Conservation (phyloP, 2,888 invertebrate genomes). For the Blastobasis adustella region DNA sequence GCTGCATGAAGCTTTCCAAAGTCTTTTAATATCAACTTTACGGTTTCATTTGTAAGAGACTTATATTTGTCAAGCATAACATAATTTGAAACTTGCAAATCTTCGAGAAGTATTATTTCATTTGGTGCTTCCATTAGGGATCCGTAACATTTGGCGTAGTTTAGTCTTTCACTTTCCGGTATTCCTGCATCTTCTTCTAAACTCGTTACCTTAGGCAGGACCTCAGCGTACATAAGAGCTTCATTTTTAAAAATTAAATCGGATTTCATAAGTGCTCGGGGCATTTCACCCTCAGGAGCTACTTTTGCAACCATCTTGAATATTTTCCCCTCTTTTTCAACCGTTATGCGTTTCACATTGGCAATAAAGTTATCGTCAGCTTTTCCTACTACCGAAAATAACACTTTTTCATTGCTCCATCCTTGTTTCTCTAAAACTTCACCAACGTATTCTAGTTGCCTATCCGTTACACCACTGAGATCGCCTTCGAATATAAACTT, state of each 20-base stretch:
- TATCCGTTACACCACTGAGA: conserved; percentile 6
- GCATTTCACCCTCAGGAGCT: conserved; percentile 22
- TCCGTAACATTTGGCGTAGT: conserved; percentile 10
- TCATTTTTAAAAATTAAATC: conserved; percentile 25
- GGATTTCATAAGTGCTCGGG: conserved; percentile 13
- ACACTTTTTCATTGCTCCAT: conserved; percentile 8
- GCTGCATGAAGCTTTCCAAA: neutral
- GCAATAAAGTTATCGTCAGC: conserved; percentile 16
- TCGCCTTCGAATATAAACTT: conserved; percentile 11
- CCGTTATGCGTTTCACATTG: conserved; percentile 8
- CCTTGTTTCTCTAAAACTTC: conserved; percentile 12
- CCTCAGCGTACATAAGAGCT: conserved; percentile 24
- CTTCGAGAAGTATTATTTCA: neutral
- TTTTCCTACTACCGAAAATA: conserved; percentile 11
- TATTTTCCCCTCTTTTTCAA: neutral
- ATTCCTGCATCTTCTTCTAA: conserved; percentile 20
- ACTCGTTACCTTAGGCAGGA: conserved; percentile 25
- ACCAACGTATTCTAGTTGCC: conserved; percentile 12
- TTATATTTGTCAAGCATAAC: neutral
- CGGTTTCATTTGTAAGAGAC: neutral
- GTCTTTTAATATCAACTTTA: neutral
- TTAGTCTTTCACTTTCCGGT: conserved; percentile 21
- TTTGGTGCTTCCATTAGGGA: neutral
- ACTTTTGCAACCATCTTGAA: conserved; percentile 39
- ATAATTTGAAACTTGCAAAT: neutral